These are phyloP conservation scores for Calyptommatus sinebrachiatus DNA, from an alignment of 2,113 vertebrate species.

Conservation along the genomic window DNA sequence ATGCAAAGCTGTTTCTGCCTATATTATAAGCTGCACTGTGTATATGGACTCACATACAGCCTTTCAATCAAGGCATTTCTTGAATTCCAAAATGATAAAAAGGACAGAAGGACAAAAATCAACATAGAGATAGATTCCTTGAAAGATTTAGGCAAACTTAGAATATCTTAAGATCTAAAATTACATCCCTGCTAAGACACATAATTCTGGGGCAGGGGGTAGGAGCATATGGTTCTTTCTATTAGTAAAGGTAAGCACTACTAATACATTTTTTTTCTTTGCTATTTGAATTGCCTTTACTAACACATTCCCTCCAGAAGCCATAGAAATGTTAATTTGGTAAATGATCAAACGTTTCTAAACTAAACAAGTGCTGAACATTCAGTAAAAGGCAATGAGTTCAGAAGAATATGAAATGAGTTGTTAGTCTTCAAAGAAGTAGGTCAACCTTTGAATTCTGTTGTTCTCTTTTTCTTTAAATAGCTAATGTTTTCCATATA, in stretches of 20 bases:
- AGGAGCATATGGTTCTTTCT: neutral
- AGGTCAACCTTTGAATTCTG: slow-evolving; percentile 43
- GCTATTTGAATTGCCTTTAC: slow-evolving; percentile 55
- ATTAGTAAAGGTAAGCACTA: neutral
- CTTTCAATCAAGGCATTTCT: neutral
- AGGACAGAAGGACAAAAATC: neutral
- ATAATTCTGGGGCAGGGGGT: fast-evolving
- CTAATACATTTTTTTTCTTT: slow-evolving; percentile 37
- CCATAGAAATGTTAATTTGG: slow-evolving; percentile 40
- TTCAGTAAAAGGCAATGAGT: slow-evolving; percentile 44
- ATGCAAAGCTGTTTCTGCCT: neutral
- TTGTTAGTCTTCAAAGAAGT: slow-evolving; percentile 51
- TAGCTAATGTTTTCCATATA: slow-evolving; percentile 5
- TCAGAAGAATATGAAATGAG: slow-evolving; percentile 57
- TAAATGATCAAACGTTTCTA: slow-evolving; percentile 65
- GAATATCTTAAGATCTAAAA: fast-evolving
- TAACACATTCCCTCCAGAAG: slow-evolving; percentile 48
- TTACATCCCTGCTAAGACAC: neutral
- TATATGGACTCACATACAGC: neutral
- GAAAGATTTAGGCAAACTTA: neutral
- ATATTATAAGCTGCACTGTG: neutral
- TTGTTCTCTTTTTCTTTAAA: slow-evolving; percentile 51
- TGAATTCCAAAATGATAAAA: neutral
- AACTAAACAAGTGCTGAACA: slow-evolving; percentile 54
- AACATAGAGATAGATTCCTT: neutral